phyloP scores from a whole-genome alignment of 2,888 invertebrate genomes.

The Coecobrya sp. region DNA sequence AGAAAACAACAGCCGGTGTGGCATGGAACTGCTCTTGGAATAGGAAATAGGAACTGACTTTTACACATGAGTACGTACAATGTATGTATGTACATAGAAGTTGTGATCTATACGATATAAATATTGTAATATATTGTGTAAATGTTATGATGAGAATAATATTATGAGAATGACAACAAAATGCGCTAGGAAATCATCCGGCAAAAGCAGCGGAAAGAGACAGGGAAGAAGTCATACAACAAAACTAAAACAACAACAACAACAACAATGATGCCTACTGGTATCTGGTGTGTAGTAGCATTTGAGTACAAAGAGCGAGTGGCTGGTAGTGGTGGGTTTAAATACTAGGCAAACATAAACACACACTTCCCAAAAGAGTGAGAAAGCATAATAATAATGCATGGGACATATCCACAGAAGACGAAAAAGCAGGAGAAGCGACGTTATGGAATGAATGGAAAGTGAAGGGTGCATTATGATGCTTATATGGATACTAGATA shows the following conservation, averaged over 20 bases:
- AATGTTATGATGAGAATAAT: slow-evolving; percentile 50
- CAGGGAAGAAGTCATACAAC: slow-evolving; percentile 49
- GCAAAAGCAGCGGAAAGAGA: slow-evolving; percentile 25
- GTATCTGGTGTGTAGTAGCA: background rate
- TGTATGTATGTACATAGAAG: background rate
- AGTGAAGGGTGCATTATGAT: background rate
- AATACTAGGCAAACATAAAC: slow-evolving; percentile 24
- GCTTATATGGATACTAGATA: background rate
- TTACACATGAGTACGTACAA: background rate
- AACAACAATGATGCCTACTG: slow-evolving; percentile 1
- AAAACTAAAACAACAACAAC: slow-evolving; percentile 40
- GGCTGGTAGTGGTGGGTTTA: slow-evolving; percentile 21
- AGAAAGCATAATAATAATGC: slow-evolving; percentile 41
- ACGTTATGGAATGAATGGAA: slow-evolving; percentile 5
- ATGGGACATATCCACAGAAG: background rate
- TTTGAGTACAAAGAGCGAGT: background rate
- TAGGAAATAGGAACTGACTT: background rate
- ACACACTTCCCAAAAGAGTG: slow-evolving; percentile 46
- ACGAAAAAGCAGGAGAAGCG: background rate
- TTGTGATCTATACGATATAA: background rate
- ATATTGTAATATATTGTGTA: slow-evolving; percentile 2
- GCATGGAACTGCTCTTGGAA: background rate
- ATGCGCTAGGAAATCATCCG: slow-evolving; percentile 20
- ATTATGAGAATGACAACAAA: background rate
- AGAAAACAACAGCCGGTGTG: slow-evolving; percentile 51